Evolutionary conservation across 35 echinoderm and acorn worm genomes (phyloP).

Genomic region (Anneissia japonica): DNA sequence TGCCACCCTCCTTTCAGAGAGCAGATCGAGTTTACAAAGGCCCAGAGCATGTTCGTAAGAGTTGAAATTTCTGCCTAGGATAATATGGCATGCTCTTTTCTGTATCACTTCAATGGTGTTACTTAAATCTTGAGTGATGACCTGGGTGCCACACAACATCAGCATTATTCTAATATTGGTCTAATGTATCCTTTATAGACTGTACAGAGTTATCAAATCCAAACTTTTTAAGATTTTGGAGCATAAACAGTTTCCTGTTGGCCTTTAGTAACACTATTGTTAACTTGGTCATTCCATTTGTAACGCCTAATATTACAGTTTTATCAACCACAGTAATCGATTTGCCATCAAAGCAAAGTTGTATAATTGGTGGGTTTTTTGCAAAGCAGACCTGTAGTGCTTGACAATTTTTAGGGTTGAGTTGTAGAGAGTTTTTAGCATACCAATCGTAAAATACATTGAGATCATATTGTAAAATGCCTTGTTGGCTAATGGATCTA

Average conservation of each 20-base stretch:
- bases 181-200: no score
- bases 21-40: no score
- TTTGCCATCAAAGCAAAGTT: background rate
- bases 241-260: background rate
- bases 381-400: background rate
- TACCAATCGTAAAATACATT: background rate
- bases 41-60: no score
- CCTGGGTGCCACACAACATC: no score
- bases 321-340: background rate
- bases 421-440: background rate
- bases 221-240: no score
- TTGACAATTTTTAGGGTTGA: background rate
- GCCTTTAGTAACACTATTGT: background rate
- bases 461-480: background rate
- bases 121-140: no score
- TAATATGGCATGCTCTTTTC: no score
- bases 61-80: no score
- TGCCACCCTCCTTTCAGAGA: no score
- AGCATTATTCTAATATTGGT: no score
- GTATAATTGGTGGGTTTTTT: background rate
- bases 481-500: background rate
- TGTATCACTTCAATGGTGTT: no score
- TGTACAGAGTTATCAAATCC: no score
- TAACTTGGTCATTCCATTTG: background rate
- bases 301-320: background rate